Base-by-base conservation (phyloP, 2,113 vertebrate species). In the Xenus cinereus region DNA sequence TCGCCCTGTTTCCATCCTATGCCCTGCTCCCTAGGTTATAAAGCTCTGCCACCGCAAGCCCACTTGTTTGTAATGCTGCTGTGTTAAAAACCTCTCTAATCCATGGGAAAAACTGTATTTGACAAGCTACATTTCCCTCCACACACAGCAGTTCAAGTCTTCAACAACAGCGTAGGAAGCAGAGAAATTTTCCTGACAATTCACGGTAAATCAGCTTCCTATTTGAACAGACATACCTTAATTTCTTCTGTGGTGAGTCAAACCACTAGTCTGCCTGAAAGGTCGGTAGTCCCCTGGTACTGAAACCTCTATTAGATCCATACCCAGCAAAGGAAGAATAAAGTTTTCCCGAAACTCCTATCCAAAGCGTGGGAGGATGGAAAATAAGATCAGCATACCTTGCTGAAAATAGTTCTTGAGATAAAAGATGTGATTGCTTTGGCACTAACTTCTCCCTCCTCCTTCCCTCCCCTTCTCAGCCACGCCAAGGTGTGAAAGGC, bases 361-460 rank as follows among this genome's bases (percentile, higher is more conserved):
- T 59, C 45, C 71, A 73, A 85, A 92, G 89, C 0, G 5, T 50
- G 80, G 85, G 80, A 97, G 77, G 77, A 73, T 46, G 73, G 80
- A 95, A 95, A 95, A 90, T 53, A 93, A 95, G 28, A 84, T 53
- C 80, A 66, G 53, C 63, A 79, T 87, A 91, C 66, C 59, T 84
- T 67, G 19, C 73, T 89, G 87, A 87, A 97, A 97, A 95, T 54
- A 95, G 83, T 68, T 91, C 67, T 84, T 32, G 48, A 95, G 84
- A 87, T 93, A 93, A 90, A 91, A 96, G 62, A 66, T 21, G 28
- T 33, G 84, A 96, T 57, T 96, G 87, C 41, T 63, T 87, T 89
- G 75, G 93, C 89, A 94, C 89, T 54, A 85, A 60, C 6, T 19
- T 88, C 60, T 67, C 45, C 57, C 24, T 84, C 77, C 68, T 89